These are phyloP conservation scores for Merluccius polli DNA, from an alignment of 2,797 vertebrate species.

Conservation along the genomic window DNA sequence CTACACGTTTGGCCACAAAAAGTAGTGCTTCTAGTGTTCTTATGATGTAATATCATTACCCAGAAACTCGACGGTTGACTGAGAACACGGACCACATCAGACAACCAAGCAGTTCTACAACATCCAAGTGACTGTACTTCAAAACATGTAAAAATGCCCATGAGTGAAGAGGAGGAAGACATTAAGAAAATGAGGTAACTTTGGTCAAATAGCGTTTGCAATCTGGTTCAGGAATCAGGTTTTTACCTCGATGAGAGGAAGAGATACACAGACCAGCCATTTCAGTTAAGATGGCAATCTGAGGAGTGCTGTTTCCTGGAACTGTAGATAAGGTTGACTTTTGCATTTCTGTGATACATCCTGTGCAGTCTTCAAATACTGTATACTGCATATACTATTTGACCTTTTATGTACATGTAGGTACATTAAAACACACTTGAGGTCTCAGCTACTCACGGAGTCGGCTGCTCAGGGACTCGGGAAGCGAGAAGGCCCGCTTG, in stretches of 20 bases:
- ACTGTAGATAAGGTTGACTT: not conserved
- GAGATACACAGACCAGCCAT: not conserved
- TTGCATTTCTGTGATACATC: not conserved
- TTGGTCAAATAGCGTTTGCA: constrained; percentile 44
- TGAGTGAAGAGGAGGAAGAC: constrained; percentile 34
- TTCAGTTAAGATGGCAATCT: not conserved
- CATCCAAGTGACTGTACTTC: not conserved
- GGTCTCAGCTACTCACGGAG: constrained; percentile 85
- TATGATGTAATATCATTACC: not conserved
- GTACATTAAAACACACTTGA: constrained; percentile 14
- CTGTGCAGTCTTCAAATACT: not conserved
- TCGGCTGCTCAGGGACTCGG: constrained; percentile 90
- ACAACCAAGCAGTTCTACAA: constrained; percentile 17
- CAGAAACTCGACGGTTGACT: constrained; percentile 43
- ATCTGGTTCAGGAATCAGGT: not conserved
- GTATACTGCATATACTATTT: constrained; percentile 35
- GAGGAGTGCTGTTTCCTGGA: not conserved
- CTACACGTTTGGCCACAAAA: not conserved
- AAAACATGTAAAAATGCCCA: constrained; percentile 21
- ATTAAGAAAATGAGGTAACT: constrained; percentile 35
- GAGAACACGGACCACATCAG: constrained; percentile 23
- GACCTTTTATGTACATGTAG: constrained; percentile 35
- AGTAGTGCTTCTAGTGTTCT: not conserved
- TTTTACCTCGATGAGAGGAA: not conserved
- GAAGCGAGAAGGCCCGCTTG: constrained; percentile 93